Base-by-base conservation (phyloP, 2,113 vertebrate species). In the Butastur rufipennis region DNA sequence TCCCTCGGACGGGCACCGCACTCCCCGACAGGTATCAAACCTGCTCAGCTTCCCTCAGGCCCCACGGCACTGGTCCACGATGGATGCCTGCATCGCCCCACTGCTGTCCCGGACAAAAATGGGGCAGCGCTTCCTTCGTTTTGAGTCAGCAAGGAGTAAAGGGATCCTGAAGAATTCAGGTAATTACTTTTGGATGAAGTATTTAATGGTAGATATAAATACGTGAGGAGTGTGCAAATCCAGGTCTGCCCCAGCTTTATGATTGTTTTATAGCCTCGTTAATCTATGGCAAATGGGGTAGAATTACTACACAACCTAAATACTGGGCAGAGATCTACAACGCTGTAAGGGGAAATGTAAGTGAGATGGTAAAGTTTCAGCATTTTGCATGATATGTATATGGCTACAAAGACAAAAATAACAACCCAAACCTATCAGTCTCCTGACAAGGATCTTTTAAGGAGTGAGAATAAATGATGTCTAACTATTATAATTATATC, bases 181-280 rank as follows among this genome's bases (percentile, higher is more conserved):
- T 95, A 93, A 96, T 96, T 88, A 81, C 65, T 81, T 95, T 43
- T 81, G 52, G 93, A 88, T 94, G 58, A 81, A 70, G 50, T 55
- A 82, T 92, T 92, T 97, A 50, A 72, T 61, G 53, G 88, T 11
- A 81, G 88, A 94, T 80, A 79, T 25, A 95, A 92, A 93, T 52
- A 93, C 4, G 43, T 81, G 91, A 95, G 61, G 43, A 75, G 72
- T 7, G 4, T 85, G 61, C 91, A 95, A 81, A 96, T 14, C 56
- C 88, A 97, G 6, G 21, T 87, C 83, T 96, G 53, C 31, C 71
- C 77, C 68, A 78, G 84, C 77, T 91, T 94, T 90, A 86, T 45
- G 85, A 91, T 93, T 87, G 62, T 68, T 97, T 96, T 97, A 97
- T 70, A 81, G 70, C 81, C 84, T 97, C 77, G 5, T 93, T 96